Evolutionary conservation across 1,140 invertebrate species (phyloP).

Genomic region (Hetaerina americana): DNA sequence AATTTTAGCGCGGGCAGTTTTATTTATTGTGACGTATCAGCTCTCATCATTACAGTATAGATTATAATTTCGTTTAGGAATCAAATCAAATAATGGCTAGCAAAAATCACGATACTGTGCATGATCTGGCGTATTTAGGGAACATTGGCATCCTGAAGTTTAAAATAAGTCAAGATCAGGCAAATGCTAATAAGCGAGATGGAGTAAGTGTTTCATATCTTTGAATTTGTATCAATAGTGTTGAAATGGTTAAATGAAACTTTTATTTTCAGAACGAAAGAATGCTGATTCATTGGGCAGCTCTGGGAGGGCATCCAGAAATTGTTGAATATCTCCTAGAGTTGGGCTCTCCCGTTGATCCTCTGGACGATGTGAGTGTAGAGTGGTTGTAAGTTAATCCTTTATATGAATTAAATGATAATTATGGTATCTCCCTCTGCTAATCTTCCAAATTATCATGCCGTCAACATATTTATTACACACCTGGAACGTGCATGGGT

Average conservation of each 20-base stretch:
- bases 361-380: conserved; percentile 48
- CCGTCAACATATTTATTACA: neutral
- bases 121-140: neutral
- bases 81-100: neutral
- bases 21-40: too few relatives aligned
- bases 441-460: neutral
- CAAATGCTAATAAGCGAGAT: neutral
- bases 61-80: too few relatives aligned
- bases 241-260: neutral
- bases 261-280: conserved; percentile 37
- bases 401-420: neutral
- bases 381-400: too few relatives aligned
- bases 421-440: neutral
- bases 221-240: neutral
- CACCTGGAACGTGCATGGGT: too few relatives aligned
- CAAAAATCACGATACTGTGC: neutral
- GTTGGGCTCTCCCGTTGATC: conserved; percentile 40
- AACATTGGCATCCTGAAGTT: neutral
- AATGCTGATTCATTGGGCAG: conserved; percentile 52
- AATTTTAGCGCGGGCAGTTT: too few relatives aligned
- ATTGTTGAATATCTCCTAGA: conserved; percentile 48
- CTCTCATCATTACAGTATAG: too few relatives aligned
- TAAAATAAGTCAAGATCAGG: neutral
- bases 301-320: conserved; percentile 48
- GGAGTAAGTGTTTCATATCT: neutral